A percentile compares a stretch with the other conserved stretches of the same genome.
Conservation (phyloP, 1,140 invertebrate species). For the Drosophila asahinai region DNA sequence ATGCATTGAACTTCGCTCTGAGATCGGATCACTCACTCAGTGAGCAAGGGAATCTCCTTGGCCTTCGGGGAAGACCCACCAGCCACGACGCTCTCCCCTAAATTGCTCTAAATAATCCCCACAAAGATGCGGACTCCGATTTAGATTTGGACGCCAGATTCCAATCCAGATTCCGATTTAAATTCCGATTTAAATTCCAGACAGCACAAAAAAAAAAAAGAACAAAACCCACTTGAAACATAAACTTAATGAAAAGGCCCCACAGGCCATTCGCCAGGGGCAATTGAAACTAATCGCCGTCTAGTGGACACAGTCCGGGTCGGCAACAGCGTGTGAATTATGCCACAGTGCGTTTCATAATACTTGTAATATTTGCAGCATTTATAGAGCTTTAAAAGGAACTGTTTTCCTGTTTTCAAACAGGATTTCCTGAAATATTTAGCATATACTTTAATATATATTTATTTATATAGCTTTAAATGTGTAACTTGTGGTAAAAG, state of each 20-base stretch:
- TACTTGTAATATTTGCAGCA: too few species aligned
- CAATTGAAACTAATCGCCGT: constrained; percentile 79
- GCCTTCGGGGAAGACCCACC: constrained; percentile 31
- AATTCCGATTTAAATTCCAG: not conserved
- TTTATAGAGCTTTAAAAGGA: too few species aligned
- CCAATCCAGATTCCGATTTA: constrained; percentile 6
- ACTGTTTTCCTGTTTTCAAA: too few species aligned
- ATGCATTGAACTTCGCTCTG: constrained; percentile 37
- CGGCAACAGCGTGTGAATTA: constrained; percentile 4
- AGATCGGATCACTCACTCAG: too few species aligned
- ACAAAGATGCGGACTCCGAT: constrained; percentile 5
- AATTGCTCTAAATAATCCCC: constrained; percentile 37
- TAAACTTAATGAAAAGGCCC: constrained; percentile 58
- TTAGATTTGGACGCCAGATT: constrained; percentile 6
- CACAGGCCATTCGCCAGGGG: constrained; percentile 27
- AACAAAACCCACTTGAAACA: constrained; percentile 28
- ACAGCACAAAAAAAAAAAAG: constrained; percentile 22
- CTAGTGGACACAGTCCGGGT: constrained; percentile 24
- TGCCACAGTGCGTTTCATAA: constrained; percentile 10
- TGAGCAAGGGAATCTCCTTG: constrained; percentile 14
- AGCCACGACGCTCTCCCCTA: too few species aligned
- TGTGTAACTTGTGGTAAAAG: not conserved
- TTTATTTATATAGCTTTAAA: too few species aligned
- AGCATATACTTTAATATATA: too few species aligned
- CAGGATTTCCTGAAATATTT: not conserved